Base-by-base conservation (phyloP, 2,888 invertebrate species). In the Entomobrya multifasciata region DNA sequence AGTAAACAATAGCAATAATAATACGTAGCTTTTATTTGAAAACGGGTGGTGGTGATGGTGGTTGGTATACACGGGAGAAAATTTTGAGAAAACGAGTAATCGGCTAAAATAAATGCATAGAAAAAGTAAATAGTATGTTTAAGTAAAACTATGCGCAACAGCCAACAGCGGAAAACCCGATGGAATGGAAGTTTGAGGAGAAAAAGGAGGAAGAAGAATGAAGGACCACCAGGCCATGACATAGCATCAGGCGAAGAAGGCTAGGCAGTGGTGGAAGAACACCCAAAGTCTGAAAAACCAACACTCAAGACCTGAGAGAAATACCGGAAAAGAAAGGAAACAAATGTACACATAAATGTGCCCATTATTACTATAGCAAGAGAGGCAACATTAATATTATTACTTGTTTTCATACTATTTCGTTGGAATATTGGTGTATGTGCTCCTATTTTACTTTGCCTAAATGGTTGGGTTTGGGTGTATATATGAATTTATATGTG, bases 291-390 rank as follows among this genome's bases (percentile, higher is more conserved):
- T 72, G n/a, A n/a, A 72, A 72, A 82, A 72, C 81, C 67, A 79
- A 79, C 79, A 79, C 79, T 79, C 65, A 30, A 79, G 49, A 25
- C 78, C 25, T n/a, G 52, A 65, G 52, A 70, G 70, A 65, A 67
- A 57, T 70, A 70, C 62, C 74, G 62, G 74, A 74, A 70, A 74
- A 41, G 20, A 83, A 82, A 74, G 76, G 82, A 83, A 74, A 62
- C 49, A 60, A 83, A 83, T 80, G 80, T 79, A 76, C 76, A 76
- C 55, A 76, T 52, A 76, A 27, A 62, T 27, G 25, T 47, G 44
- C 44, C 25, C 49, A 72, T 72, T 49, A 72, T 60, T 25, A 60
- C 27, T 60, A 60, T 36, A 6, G 10, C 67, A 70, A 22, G 22
- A n/a, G n/a, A 36, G 65, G 41, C 3, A n/a, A 4, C 22, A 15